Evolutionary conservation across 2,113 vertebrate genomes (phyloP).

Genomic region (Cyphomyrus discorhynchus): DNA sequence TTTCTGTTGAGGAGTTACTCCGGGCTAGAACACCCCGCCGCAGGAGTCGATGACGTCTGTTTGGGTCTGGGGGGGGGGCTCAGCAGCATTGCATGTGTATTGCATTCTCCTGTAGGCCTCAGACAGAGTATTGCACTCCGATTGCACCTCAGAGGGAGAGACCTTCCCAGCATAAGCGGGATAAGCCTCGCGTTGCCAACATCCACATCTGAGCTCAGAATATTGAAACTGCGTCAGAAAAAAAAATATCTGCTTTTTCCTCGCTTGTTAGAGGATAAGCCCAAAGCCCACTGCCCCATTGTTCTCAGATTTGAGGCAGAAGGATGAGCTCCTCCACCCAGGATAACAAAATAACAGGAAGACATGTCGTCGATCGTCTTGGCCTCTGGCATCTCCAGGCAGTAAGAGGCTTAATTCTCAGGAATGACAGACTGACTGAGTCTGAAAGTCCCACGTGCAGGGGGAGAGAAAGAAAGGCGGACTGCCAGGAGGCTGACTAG

Average conservation of each 20-base stretch:
- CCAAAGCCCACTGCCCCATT: not conserved
- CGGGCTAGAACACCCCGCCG: not conserved
- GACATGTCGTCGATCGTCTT: not conserved
- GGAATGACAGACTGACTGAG: slow-evolving; percentile 5
- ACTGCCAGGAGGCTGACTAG: slow-evolving; percentile 17
- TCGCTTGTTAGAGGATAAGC: not conserved
- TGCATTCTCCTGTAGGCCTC: not conserved
- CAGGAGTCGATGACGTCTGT: not conserved
- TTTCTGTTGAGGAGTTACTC: not conserved
- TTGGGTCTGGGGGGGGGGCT: not conserved
- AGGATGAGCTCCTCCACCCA: not conserved
- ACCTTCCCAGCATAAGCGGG: not conserved
- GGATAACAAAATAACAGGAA: not conserved
- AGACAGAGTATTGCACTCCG: slow-evolving; percentile 5
- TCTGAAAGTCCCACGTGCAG: not conserved
- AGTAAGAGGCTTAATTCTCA: slow-evolving; percentile 23
- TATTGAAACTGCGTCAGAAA: not conserved
- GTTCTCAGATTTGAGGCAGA: not conserved
- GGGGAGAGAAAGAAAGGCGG: slow-evolving; percentile 20
- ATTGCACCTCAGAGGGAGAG: slow-evolving; percentile 9
- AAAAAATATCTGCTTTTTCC: not conserved
- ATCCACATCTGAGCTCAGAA: slow-evolving; percentile 7
- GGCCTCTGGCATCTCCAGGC: not conserved
- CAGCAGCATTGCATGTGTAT: not conserved
- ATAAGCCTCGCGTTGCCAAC: not conserved